phyloP scores from a whole-genome alignment of 2,113 vertebrate genomes.

The Choloepus hoffmanni region DNA sequence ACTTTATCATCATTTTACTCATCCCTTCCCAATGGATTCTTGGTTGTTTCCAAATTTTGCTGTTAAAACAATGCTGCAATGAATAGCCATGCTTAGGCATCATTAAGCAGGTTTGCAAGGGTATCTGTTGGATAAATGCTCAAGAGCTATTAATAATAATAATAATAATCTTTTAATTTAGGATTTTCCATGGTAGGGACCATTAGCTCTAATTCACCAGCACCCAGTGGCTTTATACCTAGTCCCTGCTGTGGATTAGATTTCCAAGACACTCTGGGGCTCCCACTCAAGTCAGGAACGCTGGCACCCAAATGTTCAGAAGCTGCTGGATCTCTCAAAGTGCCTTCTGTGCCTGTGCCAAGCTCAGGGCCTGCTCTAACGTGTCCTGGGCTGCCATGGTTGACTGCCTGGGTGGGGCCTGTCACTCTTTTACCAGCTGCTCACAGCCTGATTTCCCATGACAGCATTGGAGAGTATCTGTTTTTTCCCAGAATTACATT shows the following conservation, averaged over 20 bases:
- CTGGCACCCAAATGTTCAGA: background rate
- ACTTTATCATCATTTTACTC: background rate
- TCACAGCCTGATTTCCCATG: background rate
- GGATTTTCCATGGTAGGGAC: background rate
- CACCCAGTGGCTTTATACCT: background rate
- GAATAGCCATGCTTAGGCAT: background rate
- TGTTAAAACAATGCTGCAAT: background rate
- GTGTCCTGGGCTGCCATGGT: background rate
- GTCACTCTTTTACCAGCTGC: background rate
- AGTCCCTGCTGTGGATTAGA: background rate
- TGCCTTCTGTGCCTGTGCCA: background rate
- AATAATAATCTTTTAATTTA: background rate
- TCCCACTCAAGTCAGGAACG: background rate
- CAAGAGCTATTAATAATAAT: background rate
- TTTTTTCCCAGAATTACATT: background rate
- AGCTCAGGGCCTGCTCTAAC: background rate
- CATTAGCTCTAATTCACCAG: background rate
- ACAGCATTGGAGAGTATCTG: background rate
- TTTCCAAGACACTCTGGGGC: background rate
- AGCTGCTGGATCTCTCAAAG: constrained; percentile 1
- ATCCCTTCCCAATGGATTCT: background rate
- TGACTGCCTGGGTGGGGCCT: background rate
- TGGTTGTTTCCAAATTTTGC: constrained; percentile 34
- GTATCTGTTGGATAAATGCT: background rate
- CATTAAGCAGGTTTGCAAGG: constrained; percentile 3